phyloP scores from a whole-genome alignment of 2,797 vertebrate genomes.

The Toxotes lorentzi region DNA sequence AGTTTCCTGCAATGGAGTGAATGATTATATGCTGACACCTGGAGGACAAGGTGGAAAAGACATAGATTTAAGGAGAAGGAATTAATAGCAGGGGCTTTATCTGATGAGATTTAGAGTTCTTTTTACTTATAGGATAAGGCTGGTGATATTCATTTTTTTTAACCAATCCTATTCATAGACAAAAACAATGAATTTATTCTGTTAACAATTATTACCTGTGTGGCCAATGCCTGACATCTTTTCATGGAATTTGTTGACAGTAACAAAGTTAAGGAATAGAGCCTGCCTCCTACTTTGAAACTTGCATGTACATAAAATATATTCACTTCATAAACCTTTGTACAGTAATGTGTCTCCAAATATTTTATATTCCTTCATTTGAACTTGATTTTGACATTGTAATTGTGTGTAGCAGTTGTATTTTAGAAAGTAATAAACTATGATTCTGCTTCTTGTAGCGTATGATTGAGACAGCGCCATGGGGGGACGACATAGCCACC shows the following conservation, averaged over 20 bases:
- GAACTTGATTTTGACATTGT: not conserved
- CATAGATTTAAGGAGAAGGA: not conserved
- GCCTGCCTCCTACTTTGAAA: not conserved
- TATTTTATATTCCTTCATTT: not conserved
- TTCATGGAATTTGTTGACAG: not conserved
- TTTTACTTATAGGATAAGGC: no score
- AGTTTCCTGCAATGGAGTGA: constrained; percentile 56
- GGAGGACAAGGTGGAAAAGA: constrained; percentile 58
- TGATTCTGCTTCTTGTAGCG: constrained; percentile 79
- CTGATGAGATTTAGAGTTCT: no score
- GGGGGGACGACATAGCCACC: constrained; percentile 89
- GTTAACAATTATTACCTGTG: not conserved
- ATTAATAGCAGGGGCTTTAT: not conserved
- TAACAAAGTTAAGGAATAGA: not conserved
- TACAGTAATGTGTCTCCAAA: not conserved
- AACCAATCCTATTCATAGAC: not conserved
- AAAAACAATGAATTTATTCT: not conserved
- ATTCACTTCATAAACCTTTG: not conserved
- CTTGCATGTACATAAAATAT: not conserved
- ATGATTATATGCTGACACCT: constrained; percentile 75
- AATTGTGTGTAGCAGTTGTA: not conserved
- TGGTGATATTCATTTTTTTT: not conserved
- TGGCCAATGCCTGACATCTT: not conserved
- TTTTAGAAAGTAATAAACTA: not conserved
- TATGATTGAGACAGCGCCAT: constrained; percentile 90